Conservation (phyloP, 2,888 invertebrate species). For the Himalopsyche anomala region DNA sequence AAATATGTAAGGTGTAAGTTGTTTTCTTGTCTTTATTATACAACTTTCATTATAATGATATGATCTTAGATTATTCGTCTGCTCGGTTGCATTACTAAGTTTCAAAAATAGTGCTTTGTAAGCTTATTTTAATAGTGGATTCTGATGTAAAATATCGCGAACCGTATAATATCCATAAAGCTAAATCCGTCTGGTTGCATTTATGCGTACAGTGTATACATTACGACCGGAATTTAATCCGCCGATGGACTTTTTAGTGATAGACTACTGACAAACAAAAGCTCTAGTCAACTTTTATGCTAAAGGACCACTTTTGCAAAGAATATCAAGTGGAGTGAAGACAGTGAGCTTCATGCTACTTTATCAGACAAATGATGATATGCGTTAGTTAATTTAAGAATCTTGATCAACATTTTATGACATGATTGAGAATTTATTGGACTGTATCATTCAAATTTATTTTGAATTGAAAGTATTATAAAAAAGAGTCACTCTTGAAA, state of each 20-base stretch:
- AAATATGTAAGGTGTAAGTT: too few species aligned
- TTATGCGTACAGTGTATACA: conserved; percentile 9
- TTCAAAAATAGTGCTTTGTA: neutral
- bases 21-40: too few species aligned
- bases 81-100: neutral
- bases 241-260: conserved; percentile 39
- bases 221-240: conserved; percentile 44
- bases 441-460: too few species aligned
- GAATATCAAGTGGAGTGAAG: too few species aligned
- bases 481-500: too few species aligned
- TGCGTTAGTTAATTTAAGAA: too few species aligned
- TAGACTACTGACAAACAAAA: conserved; percentile 3
- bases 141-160: conserved; percentile 5
- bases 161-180: conserved; percentile 6
- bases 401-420: too few species aligned
- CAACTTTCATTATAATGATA: too few species aligned
- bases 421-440: too few species aligned
- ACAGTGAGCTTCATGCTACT: too few species aligned
- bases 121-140: conserved; percentile 2
- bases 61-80: neutral
- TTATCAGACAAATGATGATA: too few species aligned
- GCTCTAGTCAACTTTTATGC: neutral
- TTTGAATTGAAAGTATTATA: too few species aligned
- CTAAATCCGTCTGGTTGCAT: conserved; percentile 14
- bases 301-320: neutral